Evolutionary conservation across 2,888 invertebrate species (phyloP), one percentile per base, ranked within the genome.

Genomic region (Caenorhabditis uteleia): DNA sequence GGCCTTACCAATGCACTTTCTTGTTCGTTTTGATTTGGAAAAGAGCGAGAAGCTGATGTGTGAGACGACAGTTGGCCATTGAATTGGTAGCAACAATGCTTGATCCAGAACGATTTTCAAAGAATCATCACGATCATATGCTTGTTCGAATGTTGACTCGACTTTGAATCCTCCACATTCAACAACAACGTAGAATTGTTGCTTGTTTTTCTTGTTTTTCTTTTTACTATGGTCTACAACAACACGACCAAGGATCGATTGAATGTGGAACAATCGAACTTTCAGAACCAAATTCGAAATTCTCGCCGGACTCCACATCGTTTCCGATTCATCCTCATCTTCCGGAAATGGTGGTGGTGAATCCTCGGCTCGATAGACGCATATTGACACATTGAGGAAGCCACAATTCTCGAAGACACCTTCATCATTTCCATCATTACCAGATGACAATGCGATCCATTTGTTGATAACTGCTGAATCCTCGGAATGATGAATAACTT

Each of bases 61-160:
- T 21, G 71, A 68, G 26, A 77, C 68, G 25, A 77, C 74, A 33
- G 75, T 73, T 4, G 79, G 79, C 77, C 77, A 78, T 55, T 72
- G 68, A 21, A 78, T 69, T 7, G 79, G 79, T 18, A 79, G 26
- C 21, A 56, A 68, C 21, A 79, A 48, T 38, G 77, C 77, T 29
- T 76, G 73, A 36, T 75, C 58, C 33, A 77, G 61, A 10, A 40
- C 49, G 2, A 77, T 57, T 21, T 51, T 62, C 21, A 58, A 70
- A 5, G 25, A 23, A 1, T 40, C 53, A 1, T 51, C 48, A 2
- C 50, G 50, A 12, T 43, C 18, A 16, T 33, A 34, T 2, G 39
- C 45, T 4, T 57, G 47, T n/a, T 62, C 58, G 3, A 42, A 25
- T 12, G 50, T 60, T n/a, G 71, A 69, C 43, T 68, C 66, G 2